phyloP scores from a whole-genome alignment of 1,140 invertebrate genomes.

The Hylyphantes graminicola region DNA sequence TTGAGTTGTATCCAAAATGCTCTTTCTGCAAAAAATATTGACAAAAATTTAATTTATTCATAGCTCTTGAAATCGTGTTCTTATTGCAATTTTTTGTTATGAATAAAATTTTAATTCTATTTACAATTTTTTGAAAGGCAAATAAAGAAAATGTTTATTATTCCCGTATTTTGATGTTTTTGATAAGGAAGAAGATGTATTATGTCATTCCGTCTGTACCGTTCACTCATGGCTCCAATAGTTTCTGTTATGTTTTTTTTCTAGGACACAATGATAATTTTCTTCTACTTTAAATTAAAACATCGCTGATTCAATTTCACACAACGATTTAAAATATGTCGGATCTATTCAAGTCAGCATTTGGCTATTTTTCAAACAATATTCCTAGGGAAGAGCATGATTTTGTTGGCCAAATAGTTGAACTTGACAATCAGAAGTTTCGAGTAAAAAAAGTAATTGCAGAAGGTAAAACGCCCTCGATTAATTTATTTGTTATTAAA shows the following conservation, averaged over 20 bases:
- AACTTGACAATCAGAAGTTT: slow-evolving; percentile 88
- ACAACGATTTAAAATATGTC: slow-evolving; percentile 74
- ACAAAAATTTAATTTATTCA: no score
- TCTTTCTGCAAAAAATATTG: no score
- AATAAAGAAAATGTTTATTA: not conserved
- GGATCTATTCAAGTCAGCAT: slow-evolving; percentile 87
- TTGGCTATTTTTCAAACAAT: slow-evolving; percentile 78
- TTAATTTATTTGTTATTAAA: not conserved
- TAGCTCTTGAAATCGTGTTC: no score
- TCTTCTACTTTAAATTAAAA: slow-evolving; percentile 8
- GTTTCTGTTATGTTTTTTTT: slow-evolving; percentile 39
- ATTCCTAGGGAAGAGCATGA: slow-evolving; percentile 79
- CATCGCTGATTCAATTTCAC: not conserved
- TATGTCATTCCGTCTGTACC: slow-evolving; percentile 14
- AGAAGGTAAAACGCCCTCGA: slow-evolving; percentile 78
- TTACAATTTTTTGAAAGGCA: no score
- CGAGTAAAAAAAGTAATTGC: slow-evolving; percentile 90
- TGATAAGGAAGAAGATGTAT: not conserved
- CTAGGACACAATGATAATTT: slow-evolving; percentile 10
- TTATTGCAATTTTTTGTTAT: no score
- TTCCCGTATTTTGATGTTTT: not conserved
- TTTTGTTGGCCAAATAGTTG: slow-evolving; percentile 89
- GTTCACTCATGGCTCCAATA: slow-evolving; percentile 47
- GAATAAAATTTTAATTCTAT: no score
- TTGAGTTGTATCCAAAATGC: no score